These are phyloP conservation scores for Oscheius sp. DNA, from an alignment of 2,888 invertebrate species.

Conservation along the genomic window DNA sequence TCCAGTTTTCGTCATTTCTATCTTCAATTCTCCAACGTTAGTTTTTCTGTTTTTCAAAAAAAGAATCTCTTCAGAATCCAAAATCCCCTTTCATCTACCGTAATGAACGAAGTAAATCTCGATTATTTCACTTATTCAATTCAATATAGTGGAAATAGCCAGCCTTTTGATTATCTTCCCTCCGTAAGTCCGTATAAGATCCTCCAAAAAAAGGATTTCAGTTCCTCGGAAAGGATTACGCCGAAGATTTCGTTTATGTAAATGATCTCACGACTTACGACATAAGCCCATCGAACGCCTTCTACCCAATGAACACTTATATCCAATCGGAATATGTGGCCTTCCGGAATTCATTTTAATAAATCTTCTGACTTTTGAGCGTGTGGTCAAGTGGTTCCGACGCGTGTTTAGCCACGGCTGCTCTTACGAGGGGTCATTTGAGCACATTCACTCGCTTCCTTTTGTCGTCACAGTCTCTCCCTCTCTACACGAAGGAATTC, in stretches of 20 bases:
- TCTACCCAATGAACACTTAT: constrained; percentile 6
- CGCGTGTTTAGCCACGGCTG: constrained; percentile 26
- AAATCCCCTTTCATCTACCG: neutral
- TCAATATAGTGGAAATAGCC: constrained; percentile 4
- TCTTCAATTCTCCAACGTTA: constrained; percentile 17
- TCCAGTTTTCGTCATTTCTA: constrained; percentile 14
- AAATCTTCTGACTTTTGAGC: neutral
- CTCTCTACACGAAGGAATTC: neutral
- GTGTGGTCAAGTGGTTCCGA: constrained; percentile 8
- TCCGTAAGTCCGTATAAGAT: constrained; percentile 7
- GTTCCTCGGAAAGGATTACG: constrained; percentile 27
- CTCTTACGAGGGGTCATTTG: constrained; percentile 24
- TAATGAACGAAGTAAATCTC: constrained; percentile 16
- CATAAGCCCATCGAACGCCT: neutral
- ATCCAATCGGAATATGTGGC: constrained; percentile 26
- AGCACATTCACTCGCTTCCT: constrained; percentile 17
- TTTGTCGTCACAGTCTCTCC: neutral
- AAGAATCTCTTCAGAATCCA: constrained; percentile 6
- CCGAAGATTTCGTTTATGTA: constrained; percentile 7
- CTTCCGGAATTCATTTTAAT: neutral
- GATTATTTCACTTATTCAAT: constrained; percentile 29
- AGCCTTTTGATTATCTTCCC: constrained; percentile 6
- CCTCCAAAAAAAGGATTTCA: constrained; percentile 10
- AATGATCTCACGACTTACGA: constrained; percentile 21
- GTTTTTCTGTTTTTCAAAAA: neutral